Percentiles rank a stretch among this genome's conserved stretches.
Evolutionary conservation across 2,797 vertebrate genomes (phyloP).

Genomic region (Zenarchopterus dispar): DNA sequence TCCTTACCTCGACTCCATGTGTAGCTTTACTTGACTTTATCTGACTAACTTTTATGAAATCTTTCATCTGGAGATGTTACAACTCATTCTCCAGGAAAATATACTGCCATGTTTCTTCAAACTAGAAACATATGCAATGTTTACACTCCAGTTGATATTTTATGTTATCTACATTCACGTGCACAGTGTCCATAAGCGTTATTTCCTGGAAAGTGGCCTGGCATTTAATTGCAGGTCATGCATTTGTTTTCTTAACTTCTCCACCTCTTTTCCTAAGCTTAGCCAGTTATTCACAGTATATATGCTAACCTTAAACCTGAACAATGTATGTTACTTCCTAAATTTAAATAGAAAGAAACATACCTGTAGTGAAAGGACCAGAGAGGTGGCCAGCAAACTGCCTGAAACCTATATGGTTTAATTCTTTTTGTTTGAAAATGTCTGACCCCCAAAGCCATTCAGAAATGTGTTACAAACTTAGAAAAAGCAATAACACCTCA

Average conservation of each 20-base stretch:
- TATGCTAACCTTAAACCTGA: too few relatives aligned
- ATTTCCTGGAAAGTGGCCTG: too few relatives aligned
- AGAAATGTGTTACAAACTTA: neutral
- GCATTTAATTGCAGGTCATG: neutral
- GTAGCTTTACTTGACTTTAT: constrained; percentile 7
- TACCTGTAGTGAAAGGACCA: constrained; percentile 33
- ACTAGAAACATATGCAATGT: too few relatives aligned
- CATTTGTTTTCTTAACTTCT: too few relatives aligned
- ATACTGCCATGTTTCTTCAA: too few relatives aligned
- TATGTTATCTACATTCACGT: too few relatives aligned
- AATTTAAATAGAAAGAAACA: too few relatives aligned
- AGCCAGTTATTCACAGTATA: too few relatives aligned
- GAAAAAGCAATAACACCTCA: neutral
- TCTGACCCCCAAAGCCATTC: neutral
- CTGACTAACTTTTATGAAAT: constrained; percentile 13
- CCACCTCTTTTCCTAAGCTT: too few relatives aligned
- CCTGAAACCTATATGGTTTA: constrained; percentile 39
- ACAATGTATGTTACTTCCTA: too few relatives aligned
- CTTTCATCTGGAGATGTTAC: neutral
- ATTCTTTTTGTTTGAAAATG: neutral
- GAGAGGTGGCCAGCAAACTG: constrained; percentile 63
- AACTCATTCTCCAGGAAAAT: too few relatives aligned
- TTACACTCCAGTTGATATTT: too few relatives aligned
- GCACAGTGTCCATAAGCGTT: neutral
- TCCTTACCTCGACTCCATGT: neutral